Evolutionary conservation across 2,113 vertebrate genomes (phyloP).

Genomic region (Eubucco bourcierii): DNA sequence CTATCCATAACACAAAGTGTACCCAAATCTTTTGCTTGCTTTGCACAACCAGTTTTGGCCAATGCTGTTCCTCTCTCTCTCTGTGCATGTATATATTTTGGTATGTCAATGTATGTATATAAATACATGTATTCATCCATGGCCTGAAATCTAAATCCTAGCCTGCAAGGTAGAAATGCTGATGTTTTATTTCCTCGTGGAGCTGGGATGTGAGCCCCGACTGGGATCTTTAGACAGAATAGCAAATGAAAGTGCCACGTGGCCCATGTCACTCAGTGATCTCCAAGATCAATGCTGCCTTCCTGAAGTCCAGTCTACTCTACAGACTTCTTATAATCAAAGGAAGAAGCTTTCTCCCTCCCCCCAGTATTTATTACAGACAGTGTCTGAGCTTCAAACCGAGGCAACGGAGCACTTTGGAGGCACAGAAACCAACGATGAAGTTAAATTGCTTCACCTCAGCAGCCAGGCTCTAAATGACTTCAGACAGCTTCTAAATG

Average conservation of each 20-base stretch:
- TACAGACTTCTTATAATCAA: slow-evolving; percentile 21
- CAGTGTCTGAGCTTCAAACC: slow-evolving; percentile 32
- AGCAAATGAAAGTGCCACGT: slow-evolving; percentile 21
- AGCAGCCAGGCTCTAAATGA: slow-evolving; percentile 22
- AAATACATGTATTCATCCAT: neutral
- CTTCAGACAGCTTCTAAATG: slow-evolving; percentile 46
- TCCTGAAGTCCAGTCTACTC: slow-evolving; percentile 48
- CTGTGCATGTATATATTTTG: neutral
- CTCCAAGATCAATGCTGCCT: slow-evolving; percentile 44
- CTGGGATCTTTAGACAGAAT: slow-evolving; percentile 37
- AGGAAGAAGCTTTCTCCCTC: slow-evolving; percentile 14
- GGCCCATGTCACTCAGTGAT: neutral
- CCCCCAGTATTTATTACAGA: slow-evolving; percentile 29
- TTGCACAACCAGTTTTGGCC: neutral
- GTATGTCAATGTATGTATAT: neutral
- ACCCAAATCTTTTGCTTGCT: neutral
- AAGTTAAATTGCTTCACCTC: slow-evolving; percentile 47
- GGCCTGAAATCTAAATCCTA: neutral
- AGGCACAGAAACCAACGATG: neutral
- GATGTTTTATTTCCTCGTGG: slow-evolving; percentile 4
- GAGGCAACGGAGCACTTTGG: neutral
- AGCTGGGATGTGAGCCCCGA: neutral
- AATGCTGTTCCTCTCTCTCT: neutral
- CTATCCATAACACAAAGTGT: neutral
- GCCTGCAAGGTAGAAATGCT: neutral